Evolutionary conservation across 2,797 vertebrate species (phyloP).

Genomic region (Sternarchorhynchus goeldii): DNA sequence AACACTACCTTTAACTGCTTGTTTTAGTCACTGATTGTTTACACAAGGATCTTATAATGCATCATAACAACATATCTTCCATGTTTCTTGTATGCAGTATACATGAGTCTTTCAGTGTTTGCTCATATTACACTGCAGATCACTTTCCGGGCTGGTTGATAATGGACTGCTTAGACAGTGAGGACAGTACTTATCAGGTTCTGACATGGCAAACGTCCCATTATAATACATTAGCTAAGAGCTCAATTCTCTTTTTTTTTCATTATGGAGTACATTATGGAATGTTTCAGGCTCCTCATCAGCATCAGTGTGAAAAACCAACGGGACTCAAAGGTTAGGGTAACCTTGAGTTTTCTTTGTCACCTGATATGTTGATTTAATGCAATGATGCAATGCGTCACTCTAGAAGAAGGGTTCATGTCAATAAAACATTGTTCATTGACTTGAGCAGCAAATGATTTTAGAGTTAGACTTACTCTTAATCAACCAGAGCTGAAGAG

Average conservation of each 20-base stretch:
- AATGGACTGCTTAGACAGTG: constrained; percentile 6
- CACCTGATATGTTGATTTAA: neutral
- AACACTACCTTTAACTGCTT: too few species aligned
- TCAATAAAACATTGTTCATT: neutral
- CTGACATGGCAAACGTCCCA: constrained; percentile 15
- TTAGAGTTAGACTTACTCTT: constrained; percentile 2
- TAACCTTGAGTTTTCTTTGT: neutral
- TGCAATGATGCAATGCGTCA: neutral
- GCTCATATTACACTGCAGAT: neutral
- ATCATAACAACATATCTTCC: neutral
- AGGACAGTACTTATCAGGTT: constrained; percentile 27
- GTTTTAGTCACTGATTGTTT: too few species aligned
- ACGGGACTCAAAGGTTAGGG: neutral
- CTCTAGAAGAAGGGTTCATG: neutral
- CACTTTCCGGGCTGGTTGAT: neutral
- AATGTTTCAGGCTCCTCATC: constrained; percentile 4
- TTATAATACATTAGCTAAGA: constrained; percentile 44
- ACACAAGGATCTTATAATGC: too few species aligned
- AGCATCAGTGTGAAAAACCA: neutral
- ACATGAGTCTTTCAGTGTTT: neutral
- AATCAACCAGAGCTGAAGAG: constrained; percentile 13
- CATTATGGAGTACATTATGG: constrained; percentile 26
- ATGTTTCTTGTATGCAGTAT: neutral
- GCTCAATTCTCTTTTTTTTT: constrained; percentile 26
- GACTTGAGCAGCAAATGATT: neutral